Conservation (phyloP, 2,888 invertebrate genomes). For the Brassicogethes aeneus region DNA sequence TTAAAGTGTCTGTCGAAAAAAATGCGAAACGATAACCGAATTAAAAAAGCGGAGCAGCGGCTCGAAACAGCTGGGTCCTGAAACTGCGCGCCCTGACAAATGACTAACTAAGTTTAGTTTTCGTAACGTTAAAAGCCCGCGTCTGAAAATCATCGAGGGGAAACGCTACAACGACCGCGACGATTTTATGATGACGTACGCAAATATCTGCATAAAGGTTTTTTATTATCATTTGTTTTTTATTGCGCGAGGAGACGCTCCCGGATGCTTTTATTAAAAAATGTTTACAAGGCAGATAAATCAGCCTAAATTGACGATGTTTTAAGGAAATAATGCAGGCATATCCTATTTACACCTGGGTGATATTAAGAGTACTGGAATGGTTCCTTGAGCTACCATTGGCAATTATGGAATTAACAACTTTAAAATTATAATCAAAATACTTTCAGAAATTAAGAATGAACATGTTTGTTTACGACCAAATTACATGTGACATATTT, state of each 20-base stretch:
- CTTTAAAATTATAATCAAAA: too few species aligned
- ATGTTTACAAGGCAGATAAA: too few species aligned
- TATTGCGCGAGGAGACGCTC: neutral
- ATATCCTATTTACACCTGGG: too few species aligned
- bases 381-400: too few species aligned
- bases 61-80: neutral
- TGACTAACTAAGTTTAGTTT: conserved; percentile 40
- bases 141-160: conserved; percentile 26
- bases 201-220: conserved; percentile 16
- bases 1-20: neutral
- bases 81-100: conserved; percentile 34
- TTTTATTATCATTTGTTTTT: neutral
- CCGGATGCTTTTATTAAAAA: neutral
- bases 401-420: too few species aligned
- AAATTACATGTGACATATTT: too few species aligned
- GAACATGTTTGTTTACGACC: too few species aligned
- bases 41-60: neutral
- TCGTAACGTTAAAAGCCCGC: conserved; percentile 31
- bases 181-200: conserved; percentile 22
- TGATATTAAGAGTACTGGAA: too few species aligned
- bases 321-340: too few species aligned
- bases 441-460: too few species aligned
- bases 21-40: conserved; percentile 1
- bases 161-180: too few species aligned
- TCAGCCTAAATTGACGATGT: too few species aligned